phyloP scores from a whole-genome alignment of 1,140 invertebrate genomes.

The Muscidifurax raptorellus region DNA sequence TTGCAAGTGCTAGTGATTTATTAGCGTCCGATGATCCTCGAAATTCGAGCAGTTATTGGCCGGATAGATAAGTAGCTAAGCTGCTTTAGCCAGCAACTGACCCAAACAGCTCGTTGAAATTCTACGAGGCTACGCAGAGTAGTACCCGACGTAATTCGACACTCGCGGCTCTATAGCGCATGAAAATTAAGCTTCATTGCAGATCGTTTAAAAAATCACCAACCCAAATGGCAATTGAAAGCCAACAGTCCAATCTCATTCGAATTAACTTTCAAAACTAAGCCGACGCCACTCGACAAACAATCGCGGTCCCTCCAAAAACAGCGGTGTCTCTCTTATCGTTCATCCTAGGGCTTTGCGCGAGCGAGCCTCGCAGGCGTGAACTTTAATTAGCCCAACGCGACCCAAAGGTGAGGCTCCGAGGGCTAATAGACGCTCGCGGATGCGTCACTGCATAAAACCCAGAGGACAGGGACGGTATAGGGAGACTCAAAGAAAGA shows the following conservation, averaged over 20 bases:
- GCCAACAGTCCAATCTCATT: neutral
- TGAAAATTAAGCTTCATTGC: too few species aligned
- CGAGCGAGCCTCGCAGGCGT: neutral
- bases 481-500: neutral
- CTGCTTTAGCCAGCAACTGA: constrained; percentile 33
- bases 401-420: constrained; percentile 4
- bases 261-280: neutral
- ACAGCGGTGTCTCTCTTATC: neutral
- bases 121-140: constrained; percentile 6
- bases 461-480: neutral
- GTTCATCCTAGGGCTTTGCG: neutral
- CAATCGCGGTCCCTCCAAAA: neutral
- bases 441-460: constrained; percentile 48
- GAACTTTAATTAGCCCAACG: constrained; percentile 31
- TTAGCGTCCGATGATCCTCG: neutral
- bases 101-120: constrained; percentile 31
- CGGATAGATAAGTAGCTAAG: constrained; percentile 34
- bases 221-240: neutral
- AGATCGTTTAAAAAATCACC: neutral
- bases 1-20: too few species aligned
- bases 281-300: neutral
- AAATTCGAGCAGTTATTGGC: constrained; percentile 41
- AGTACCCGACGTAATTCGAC: constrained; percentile 8
- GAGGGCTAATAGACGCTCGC: neutral
- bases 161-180: neutral